Evolutionary conservation across 37 sponge, comb jelly and placozoan genomes (phyloP), one percentile per base, ranked within the genome.

Genomic region (Aphrocallistes beatrix): DNA sequence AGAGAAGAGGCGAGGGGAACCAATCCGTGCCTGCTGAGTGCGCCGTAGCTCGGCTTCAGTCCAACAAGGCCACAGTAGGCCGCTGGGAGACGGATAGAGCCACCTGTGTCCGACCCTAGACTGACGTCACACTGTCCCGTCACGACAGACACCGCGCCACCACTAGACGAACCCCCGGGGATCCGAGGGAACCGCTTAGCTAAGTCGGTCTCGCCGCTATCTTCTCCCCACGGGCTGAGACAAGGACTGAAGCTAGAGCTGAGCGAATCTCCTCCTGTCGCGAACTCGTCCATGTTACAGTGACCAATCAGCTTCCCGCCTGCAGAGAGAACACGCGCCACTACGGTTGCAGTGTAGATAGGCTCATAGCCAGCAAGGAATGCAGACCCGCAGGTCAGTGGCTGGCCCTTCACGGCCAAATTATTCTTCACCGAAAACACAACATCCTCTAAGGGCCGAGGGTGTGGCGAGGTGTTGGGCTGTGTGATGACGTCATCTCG

Each of bases 271-370:
- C 23, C 86, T 88, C 92, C 92, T 87, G 87, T 91, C 37, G 60
- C 92, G 84, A 91, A 91, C 75, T 91, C 92, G 81, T 91, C 92
- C 89, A 91, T 69, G 87, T 91, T 91, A 32, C 87, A 69, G 60
- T 91, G 89, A 1, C 92, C 92, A n/a, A 91, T 40, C 36, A 91
- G 38, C 10, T 84, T 38, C 17, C 83, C 86, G 0, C 92, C 92
- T 8, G 37, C 21, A 6, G 83, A 38, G 30, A 87, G 39, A 17
- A 89, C 38, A 1, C 89, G 86, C 37, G 81, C 42, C 51, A 91
- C 92, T 28, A 84, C 89, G 0, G 92, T 91, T 8, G 92, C 87
- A 6, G 85, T 84, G 39, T 84, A 87, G 32, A 87, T 50, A 42
- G 92, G 87, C 21, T 25, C 28, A 69, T 82, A 91, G 25, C 81